Evolutionary conservation across 2,797 vertebrate genomes (phyloP), one percentile per base, ranked within the genome.

Genomic region (Rhinella marina): DNA sequence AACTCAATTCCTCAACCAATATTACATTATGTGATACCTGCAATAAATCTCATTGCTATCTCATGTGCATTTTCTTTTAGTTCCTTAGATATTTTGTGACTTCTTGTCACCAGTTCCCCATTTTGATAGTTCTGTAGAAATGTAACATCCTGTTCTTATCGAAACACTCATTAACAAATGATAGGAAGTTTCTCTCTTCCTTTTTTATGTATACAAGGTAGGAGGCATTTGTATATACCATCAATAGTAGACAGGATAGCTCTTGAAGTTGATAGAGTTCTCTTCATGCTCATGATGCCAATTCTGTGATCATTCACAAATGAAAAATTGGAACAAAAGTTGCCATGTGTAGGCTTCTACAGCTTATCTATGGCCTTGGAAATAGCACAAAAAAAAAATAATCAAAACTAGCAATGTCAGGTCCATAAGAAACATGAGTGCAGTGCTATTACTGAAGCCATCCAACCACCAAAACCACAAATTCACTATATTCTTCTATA

Each of bases 161-260:
- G 41, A 75, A 75, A 75, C 41, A 41, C 41, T 75, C 9, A 75
- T 75, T 75, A n/a, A 75, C 72, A 75, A 23, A 50, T 75, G 52
- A n/a, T 75, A 75, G 41, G 72, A 75, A 75, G 41, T n/a, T 50
- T 50, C 72, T 52, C 8, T 11, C 41, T 75, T 75, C 41, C 72
- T n/a, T 75, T 73, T 75, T 75, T 75, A 50, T 52, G 72, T 50
- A 23, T 50, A 13, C 19, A 50, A 75, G 25, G 11, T 23, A 41
- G 27, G 68, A 16, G 14, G 13, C 5, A 7, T 7, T 16, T n/a
- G 10, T 25, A 66, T 66, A 66, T 66, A 66, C 62, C 62, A 25
- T 11, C 10, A 8, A 62, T 66, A 66, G n/a, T 25, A 25, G 62
- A 66, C n/a, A 64, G 23, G 62, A 23, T 1, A 64, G 23, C n/a